Evolutionary conservation across 2,113 vertebrate genomes (phyloP).

Genomic region (Arothron firmamentum): DNA sequence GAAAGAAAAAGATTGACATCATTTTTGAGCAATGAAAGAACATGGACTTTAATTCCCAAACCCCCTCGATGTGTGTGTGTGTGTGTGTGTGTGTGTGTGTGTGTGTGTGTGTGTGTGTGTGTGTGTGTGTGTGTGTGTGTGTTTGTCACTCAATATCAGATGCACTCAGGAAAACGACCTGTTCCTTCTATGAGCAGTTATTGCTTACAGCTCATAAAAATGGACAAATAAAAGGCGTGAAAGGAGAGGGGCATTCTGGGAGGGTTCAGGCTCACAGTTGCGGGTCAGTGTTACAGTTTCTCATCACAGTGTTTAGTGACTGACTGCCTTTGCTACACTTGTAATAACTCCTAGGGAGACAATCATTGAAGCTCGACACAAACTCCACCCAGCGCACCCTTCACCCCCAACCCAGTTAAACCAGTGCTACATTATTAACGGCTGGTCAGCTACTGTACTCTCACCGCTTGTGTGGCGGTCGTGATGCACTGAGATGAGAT

Average conservation of each 20-base stretch:
- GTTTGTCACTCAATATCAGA: no score
- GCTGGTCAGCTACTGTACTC: conserved; percentile 37
- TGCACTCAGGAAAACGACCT: conserved; percentile 17
- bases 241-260: conserved; percentile 32
- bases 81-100: no score
- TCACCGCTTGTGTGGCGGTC: conserved; percentile 28
- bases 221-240: conserved; percentile 8
- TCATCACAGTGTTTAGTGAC: conserved; percentile 79
- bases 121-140: no score
- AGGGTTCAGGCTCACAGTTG: conserved; percentile 70
- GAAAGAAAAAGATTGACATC: conserved; percentile 63
- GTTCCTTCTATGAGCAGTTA: conserved; percentile 55
- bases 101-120: no score
- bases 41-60: conserved; percentile 35
- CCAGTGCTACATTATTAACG: conserved; percentile 59
- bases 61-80: not conserved
- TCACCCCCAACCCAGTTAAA: conserved; percentile 33
- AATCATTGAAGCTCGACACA: conserved; percentile 62
- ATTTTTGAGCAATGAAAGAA: conserved; percentile 58
- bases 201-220: conserved; percentile 56
- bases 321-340: conserved; percentile 61
- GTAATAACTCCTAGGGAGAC: conserved; percentile 54
- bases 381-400: conserved; percentile 21
- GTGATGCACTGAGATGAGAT: conserved; percentile 31
- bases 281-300: conserved; percentile 74